Conservation (phyloP, 2,888 invertebrate genomes). For the Bibio marci region DNA sequence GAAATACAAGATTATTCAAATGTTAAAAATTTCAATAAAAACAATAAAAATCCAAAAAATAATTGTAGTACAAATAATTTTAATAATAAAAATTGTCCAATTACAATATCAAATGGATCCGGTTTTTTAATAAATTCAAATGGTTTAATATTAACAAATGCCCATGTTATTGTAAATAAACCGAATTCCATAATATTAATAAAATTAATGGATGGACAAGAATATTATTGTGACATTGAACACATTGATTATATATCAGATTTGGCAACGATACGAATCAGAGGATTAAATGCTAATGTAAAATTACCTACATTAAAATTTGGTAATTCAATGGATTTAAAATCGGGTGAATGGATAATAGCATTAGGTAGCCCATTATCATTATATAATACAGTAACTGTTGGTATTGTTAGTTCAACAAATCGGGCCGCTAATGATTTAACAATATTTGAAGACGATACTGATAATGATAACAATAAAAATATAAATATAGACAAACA, state of each 20-base stretch:
- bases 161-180: constrained; percentile 78
- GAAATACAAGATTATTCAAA: no score
- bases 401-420: constrained; percentile 68
- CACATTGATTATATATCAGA: constrained; percentile 74
- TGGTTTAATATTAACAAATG: constrained; percentile 84
- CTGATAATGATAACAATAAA: no score
- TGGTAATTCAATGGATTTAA: constrained; percentile 55
- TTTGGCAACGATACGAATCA: constrained; percentile 73
- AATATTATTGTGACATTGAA: constrained; percentile 58
- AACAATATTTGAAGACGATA: no score
- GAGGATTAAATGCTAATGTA: no score
- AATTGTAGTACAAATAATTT: no score
- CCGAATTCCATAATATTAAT: constrained; percentile 54
- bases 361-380: constrained; percentile 84
- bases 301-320: constrained; percentile 64
- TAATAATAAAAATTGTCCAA: no score
- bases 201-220: constrained; percentile 42
- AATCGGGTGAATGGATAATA: constrained; percentile 87
- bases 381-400: constrained; percentile 80
- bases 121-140: constrained; percentile 78
- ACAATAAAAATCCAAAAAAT: no score
- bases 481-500: no score
- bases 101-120: constrained; percentile 69
- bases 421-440: constrained; percentile 53
- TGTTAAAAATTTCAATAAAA: no score